Evolutionary conservation across 2,888 invertebrate species (phyloP).

Genomic region (Cerastoderma edule): DNA sequence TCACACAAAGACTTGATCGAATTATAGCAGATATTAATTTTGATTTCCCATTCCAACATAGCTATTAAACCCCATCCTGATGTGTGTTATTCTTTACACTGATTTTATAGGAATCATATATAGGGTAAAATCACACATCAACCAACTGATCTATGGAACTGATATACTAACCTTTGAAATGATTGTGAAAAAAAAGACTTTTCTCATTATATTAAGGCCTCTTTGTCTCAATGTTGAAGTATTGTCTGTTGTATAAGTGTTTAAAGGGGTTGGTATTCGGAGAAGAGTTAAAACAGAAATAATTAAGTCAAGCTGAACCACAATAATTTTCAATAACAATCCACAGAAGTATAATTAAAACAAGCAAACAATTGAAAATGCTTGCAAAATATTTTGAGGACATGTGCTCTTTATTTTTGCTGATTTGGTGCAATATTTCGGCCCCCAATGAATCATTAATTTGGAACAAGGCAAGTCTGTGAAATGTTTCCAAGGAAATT

Average conservation of each 20-base stretch:
- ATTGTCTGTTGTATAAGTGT: too few species aligned
- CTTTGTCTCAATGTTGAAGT: too few species aligned
- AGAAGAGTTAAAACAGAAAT: constrained; percentile 19
- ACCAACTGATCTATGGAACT: too few species aligned
- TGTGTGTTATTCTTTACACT: too few species aligned
- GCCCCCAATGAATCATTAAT: constrained; percentile 24
- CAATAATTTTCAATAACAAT: constrained; percentile 19
- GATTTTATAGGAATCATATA: too few species aligned
- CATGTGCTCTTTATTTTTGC: constrained; percentile 20
- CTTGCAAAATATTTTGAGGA: constrained; percentile 21
- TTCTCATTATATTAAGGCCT: too few species aligned
- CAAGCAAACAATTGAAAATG: constrained; percentile 22
- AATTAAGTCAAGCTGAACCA: constrained; percentile 17
- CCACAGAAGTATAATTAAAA: constrained; percentile 23
- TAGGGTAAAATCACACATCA: too few species aligned
- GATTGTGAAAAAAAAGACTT: too few species aligned
- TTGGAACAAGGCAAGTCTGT: constrained; percentile 15
- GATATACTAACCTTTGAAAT: too few species aligned
- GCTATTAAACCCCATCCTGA: too few species aligned
- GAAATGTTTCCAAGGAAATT: constrained; percentile 32
- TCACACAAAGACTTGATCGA: not conserved
- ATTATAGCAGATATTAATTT: constrained; percentile 18
- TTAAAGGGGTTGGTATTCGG: too few species aligned
- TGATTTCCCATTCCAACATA: constrained; percentile 13
- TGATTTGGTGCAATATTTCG: constrained; percentile 11